phyloP scores from a whole-genome alignment of 2,113 vertebrate genomes.

The Polyodon spathula region DNA sequence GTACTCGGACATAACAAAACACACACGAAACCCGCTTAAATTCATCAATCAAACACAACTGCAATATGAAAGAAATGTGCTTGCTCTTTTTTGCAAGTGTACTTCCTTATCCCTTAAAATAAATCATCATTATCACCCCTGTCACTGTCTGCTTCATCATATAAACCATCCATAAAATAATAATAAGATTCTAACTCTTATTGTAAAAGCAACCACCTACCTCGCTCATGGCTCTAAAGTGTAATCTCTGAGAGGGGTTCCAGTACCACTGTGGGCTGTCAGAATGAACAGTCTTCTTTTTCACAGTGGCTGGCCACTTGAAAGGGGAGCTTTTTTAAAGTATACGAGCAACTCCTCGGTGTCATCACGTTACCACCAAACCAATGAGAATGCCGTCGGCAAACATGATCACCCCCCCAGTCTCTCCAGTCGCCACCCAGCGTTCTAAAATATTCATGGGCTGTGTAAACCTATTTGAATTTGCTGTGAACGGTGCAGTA shows the following conservation, averaged over 20 bases:
- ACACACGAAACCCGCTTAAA: no score
- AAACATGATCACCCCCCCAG: constrained; percentile 23
- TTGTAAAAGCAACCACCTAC: constrained; percentile 39
- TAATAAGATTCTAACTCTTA: background rate
- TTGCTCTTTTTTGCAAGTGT: no score
- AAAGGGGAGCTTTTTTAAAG: constrained; percentile 56
- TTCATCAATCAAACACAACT: no score
- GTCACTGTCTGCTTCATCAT: background rate
- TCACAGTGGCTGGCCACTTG: constrained; percentile 36
- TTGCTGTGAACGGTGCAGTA: constrained; percentile 10
- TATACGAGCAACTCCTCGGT: constrained; percentile 47
- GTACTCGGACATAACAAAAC: no score
- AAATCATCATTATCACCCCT: background rate
- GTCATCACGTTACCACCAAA: constrained; percentile 49
- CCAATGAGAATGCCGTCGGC: constrained; percentile 57
- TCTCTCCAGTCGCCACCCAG: constrained; percentile 48
- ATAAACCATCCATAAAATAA: background rate
- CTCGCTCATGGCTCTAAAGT: constrained; percentile 55
- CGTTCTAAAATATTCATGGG: constrained; percentile 37
- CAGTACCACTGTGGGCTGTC: constrained; percentile 24
- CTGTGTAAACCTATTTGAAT: constrained; percentile 37
- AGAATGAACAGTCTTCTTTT: constrained; percentile 39
- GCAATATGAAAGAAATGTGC: no score
- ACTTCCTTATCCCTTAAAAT: no score
- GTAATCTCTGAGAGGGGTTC: constrained; percentile 28